Evolutionary conservation across 2,113 vertebrate genomes (phyloP).

Genomic region (Hippocampus mohnikei): DNA sequence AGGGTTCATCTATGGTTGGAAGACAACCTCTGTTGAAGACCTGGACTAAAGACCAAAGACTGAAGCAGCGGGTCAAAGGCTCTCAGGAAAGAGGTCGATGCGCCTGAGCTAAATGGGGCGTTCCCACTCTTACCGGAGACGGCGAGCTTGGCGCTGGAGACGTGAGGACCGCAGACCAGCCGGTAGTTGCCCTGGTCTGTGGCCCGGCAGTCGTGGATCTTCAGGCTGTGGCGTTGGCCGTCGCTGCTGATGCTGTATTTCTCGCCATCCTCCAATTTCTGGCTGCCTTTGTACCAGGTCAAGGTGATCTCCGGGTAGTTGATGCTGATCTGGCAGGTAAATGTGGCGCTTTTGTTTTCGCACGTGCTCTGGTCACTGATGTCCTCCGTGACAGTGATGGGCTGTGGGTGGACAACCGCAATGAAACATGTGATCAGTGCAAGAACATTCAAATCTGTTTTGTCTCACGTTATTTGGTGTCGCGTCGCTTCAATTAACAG

Average conservation of each 20-base stretch:
- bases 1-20: neutral
- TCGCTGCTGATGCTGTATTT: conserved; percentile 85
- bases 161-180: conserved; percentile 92
- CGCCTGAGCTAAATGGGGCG: neutral
- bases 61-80: neutral
- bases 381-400: conserved; percentile 85
- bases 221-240: conserved; percentile 82
- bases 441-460: neutral
- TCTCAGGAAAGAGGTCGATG: neutral
- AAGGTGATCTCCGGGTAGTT: conserved; percentile 96
- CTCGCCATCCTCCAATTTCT: conserved; percentile 82
- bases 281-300: conserved; percentile 95
- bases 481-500: too few species aligned
- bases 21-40: neutral
- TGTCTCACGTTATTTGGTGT: too few species aligned
- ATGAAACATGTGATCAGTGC: neutral
- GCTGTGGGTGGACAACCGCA: conserved; percentile 67
- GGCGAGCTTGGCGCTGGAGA: conserved; percentile 88
- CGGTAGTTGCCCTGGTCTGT: conserved; percentile 92
- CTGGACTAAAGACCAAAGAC: neutral
- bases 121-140: conserved; percentile 80
- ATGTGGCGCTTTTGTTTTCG: conserved; percentile 80
- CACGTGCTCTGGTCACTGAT: conserved; percentile 82
- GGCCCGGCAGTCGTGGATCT: conserved; percentile 80
- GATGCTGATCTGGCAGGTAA: conserved; percentile 90